These are phyloP conservation scores for Prostheceraeus crozeri DNA, from an alignment of 2,888 invertebrate genomes.

Conservation along the genomic window DNA sequence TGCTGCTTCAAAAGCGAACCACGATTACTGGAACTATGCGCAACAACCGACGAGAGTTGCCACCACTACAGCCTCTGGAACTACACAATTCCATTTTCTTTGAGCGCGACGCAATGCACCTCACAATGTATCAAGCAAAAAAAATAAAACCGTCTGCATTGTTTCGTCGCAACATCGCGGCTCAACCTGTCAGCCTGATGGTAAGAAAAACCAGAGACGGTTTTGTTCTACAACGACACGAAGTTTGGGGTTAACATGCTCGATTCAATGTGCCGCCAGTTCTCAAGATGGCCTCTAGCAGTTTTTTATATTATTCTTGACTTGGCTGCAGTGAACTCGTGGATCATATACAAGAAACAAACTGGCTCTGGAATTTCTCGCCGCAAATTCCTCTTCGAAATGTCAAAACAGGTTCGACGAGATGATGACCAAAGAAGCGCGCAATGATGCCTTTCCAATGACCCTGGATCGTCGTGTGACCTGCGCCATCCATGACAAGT, in stretches of 20 bases:
- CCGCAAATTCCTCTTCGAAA: slow-evolving; percentile 22
- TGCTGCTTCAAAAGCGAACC: not conserved
- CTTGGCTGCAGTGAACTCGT: slow-evolving; percentile 25
- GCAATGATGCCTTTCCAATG: slow-evolving; percentile 12
- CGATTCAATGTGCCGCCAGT: slow-evolving; percentile 23
- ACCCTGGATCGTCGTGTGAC: slow-evolving; percentile 20
- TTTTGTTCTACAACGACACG: slow-evolving; percentile 15
- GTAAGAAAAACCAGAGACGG: slow-evolving; percentile 27
- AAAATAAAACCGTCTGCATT: slow-evolving; percentile 19
- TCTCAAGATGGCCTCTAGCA: slow-evolving; percentile 30
- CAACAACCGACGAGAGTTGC: slow-evolving; percentile 22
- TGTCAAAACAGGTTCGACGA: slow-evolving; percentile 13
- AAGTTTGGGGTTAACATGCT: slow-evolving; percentile 25
- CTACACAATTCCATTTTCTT: slow-evolving; percentile 19
- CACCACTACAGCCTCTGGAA: slow-evolving; percentile 1
- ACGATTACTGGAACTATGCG: slow-evolving; percentile 20
- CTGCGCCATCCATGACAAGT: slow-evolving; percentile 22
- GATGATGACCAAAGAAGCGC: slow-evolving; percentile 13
- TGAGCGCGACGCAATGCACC: slow-evolving; percentile 8
- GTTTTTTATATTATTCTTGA: slow-evolving; percentile 18
- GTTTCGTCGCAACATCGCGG: slow-evolving; percentile 19
- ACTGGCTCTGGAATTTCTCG: slow-evolving; percentile 24
- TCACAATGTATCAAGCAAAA: slow-evolving; percentile 23
- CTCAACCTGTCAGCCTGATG: slow-evolving; percentile 7
- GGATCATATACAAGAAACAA: slow-evolving; percentile 17